These are phyloP conservation scores for Anseranas semipalmata DNA, from an alignment of 2,113 vertebrate species.

Conservation along the genomic window DNA sequence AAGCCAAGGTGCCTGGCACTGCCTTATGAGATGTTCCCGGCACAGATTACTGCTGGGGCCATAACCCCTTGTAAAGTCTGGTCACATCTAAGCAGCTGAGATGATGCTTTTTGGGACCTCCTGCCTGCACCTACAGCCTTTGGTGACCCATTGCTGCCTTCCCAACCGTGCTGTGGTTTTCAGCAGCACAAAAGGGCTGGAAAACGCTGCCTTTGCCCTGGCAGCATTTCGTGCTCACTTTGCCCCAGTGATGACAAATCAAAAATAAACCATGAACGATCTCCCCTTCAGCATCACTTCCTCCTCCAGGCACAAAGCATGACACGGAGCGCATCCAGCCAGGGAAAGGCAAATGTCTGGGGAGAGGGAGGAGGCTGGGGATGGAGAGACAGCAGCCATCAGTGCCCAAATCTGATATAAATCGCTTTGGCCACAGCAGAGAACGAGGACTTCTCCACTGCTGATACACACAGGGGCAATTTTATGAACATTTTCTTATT, in stretches of 20 bases:
- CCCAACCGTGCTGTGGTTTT: background rate
- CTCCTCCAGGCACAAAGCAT: background rate
- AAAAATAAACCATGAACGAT: background rate
- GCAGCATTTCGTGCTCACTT: background rate
- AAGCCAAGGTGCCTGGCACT: background rate
- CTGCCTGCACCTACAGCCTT: background rate
- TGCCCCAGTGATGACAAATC: background rate
- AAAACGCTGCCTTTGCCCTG: background rate
- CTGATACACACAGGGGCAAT: rapidly evolving
- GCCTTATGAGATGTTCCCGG: background rate
- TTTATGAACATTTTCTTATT: background rate
- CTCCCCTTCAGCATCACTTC: background rate
- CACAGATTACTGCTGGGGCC: background rate
- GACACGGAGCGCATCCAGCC: rapidly evolving
- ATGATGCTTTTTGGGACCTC: background rate
- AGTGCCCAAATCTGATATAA: background rate
- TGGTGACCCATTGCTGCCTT: background rate
- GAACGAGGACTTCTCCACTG: rapidly evolving
- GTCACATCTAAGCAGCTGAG: background rate
- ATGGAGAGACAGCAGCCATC: background rate
- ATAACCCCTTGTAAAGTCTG: background rate
- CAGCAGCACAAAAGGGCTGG: background rate
- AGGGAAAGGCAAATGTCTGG: background rate
- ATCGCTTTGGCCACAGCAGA: rapidly evolving
- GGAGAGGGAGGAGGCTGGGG: background rate